Evolutionary conservation across 2,797 vertebrate species (phyloP).

Genomic region (Oryzias sinensis): DNA sequence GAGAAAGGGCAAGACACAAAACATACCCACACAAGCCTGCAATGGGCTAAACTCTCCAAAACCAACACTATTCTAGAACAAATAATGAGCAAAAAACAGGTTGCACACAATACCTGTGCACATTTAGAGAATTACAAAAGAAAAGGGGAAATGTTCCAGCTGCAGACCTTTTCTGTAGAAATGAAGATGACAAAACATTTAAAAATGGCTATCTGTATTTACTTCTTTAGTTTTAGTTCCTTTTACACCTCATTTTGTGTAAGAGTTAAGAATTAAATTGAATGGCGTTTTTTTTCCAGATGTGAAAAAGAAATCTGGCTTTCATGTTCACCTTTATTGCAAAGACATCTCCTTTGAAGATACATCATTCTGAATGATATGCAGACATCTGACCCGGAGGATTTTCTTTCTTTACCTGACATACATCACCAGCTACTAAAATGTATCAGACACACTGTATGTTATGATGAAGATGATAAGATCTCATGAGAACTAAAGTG

Average conservation of each 20-base stretch:
- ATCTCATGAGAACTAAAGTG: constrained; percentile 7
- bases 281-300: neutral
- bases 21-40: neutral
- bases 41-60: neutral
- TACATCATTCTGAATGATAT: neutral
- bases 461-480: constrained; percentile 8
- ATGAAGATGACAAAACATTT: constrained; percentile 10
- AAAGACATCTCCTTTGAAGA: neutral
- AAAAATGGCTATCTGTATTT: neutral
- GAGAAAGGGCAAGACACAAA: constrained; percentile 1
- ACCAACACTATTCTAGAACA: neutral
- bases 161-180: constrained; percentile 35
- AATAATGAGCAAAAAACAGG: neutral
- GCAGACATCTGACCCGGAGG: constrained; percentile 5
- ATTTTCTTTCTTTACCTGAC: neutral
- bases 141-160: constrained; percentile 2
- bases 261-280: neutral
- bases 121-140: neutral
- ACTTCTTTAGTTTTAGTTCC: neutral
- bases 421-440: constrained; percentile 8
- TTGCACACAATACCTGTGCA: neutral
- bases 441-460: neutral
- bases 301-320: neutral
- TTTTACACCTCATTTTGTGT: too few species aligned
- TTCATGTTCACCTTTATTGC: neutral